phyloP scores from a whole-genome alignment of 2,888 invertebrate genomes.

The Xiphydria camelus region DNA sequence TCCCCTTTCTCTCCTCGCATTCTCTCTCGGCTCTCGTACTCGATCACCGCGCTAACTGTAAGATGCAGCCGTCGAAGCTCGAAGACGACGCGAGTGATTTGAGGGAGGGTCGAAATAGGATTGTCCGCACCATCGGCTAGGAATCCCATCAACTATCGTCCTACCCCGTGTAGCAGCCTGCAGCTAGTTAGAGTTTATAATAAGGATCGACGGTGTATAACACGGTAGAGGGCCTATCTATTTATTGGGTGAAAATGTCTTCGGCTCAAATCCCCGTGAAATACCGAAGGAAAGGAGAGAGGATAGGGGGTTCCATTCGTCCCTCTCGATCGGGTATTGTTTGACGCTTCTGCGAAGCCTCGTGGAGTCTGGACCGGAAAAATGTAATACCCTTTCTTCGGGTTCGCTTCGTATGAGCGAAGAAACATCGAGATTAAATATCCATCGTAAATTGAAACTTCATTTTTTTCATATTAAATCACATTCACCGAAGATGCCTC shows the following conservation, averaged over 20 bases:
- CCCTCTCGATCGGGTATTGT: slow-evolving; percentile 36
- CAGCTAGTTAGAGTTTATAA: slow-evolving; percentile 58
- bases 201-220: slow-evolving; percentile 56
- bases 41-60: too few species aligned
- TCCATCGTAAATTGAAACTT: too few species aligned
- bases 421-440: background rate
- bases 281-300: slow-evolving; percentile 35
- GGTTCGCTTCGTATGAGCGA: too few species aligned
- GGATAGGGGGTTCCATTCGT: background rate
- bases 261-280: slow-evolving; percentile 57
- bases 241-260: slow-evolving; percentile 59
- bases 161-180: slow-evolving; percentile 31
- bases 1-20: too few species aligned
- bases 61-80: slow-evolving; percentile 30
- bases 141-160: slow-evolving; percentile 58
- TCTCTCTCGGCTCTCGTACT: too few species aligned
- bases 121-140: slow-evolving; percentile 59
- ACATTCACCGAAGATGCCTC: too few species aligned
- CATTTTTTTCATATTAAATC: too few species aligned
- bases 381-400: slow-evolving; percentile 27
- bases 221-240: slow-evolving; percentile 53
- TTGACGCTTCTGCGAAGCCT: slow-evolving; percentile 35
- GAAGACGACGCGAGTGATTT: slow-evolving; percentile 47
- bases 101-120: slow-evolving; percentile 53
- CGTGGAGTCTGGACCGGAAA: slow-evolving; percentile 32